Evolutionary conservation across 2,797 vertebrate species (phyloP).

Genomic region (Cryptoprocta ferox): DNA sequence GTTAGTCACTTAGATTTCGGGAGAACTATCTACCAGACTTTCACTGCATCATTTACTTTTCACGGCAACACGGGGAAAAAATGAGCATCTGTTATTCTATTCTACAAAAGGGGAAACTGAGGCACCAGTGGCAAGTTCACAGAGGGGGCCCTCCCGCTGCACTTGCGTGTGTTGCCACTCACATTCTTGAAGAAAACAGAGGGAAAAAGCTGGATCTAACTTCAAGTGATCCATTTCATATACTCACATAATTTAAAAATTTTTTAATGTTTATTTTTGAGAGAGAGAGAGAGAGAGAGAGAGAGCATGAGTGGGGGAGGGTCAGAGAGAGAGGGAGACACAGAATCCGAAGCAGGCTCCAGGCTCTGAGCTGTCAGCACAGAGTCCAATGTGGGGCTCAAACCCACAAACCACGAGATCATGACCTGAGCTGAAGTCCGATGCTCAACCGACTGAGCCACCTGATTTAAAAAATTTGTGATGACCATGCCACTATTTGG

Average conservation of each 20-base stretch:
- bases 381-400: no score
- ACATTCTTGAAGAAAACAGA: background rate
- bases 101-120: background rate
- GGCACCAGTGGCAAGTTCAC: rapidly evolving
- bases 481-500: background rate
- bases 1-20: background rate
- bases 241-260: background rate
- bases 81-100: background rate
- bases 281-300: no score
- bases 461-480: background rate
- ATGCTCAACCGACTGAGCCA: no score
- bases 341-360: no score
- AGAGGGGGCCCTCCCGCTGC: rapidly evolving
- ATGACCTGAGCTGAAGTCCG: no score
- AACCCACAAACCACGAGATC: no score
- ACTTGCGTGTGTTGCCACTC: rapidly evolving
- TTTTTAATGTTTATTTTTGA: no score
- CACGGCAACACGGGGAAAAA: background rate
- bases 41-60: background rate
- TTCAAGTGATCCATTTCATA: background rate
- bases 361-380: no score
- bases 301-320: no score
- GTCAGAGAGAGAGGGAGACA: no score
- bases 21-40: background rate
- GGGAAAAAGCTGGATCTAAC: background rate